phyloP scores from a whole-genome alignment of 2,113 vertebrate genomes.

The Lepus timidus region DNA sequence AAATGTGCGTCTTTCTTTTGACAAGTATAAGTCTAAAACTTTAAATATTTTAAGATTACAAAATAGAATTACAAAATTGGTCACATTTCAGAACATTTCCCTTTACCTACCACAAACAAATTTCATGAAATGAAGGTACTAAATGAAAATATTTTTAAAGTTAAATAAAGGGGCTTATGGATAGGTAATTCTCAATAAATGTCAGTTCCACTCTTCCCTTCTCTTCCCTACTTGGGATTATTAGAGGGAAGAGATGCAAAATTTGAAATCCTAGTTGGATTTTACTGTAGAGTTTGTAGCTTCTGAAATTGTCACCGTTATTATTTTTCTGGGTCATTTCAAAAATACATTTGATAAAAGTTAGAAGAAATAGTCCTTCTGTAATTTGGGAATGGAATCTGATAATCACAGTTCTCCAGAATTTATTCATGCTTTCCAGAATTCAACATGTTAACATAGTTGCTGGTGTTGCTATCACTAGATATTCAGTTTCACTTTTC shows the following conservation, averaged over 20 bases:
- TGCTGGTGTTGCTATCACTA: background rate
- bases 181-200: background rate
- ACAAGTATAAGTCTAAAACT: background rate
- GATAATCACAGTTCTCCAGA: background rate
- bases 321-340: background rate
- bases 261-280: background rate
- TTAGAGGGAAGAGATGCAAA: background rate
- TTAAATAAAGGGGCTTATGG: background rate
- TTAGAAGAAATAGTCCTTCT: background rate
- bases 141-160: background rate
- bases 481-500: constrained; percentile 20
- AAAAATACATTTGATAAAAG: background rate
- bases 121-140: background rate
- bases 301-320: background rate
- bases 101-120: background rate
- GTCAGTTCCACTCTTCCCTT: background rate
- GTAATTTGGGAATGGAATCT: background rate
- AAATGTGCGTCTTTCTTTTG: background rate
- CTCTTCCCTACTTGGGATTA: background rate
- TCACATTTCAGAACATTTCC: background rate
- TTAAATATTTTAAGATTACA: background rate
- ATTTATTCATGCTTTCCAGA: background rate
- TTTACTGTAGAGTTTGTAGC: background rate
- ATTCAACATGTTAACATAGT: constrained; percentile 50
- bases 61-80: background rate